Conservation (phyloP, 1,140 invertebrate species). For the Eupeodes corollae region DNA sequence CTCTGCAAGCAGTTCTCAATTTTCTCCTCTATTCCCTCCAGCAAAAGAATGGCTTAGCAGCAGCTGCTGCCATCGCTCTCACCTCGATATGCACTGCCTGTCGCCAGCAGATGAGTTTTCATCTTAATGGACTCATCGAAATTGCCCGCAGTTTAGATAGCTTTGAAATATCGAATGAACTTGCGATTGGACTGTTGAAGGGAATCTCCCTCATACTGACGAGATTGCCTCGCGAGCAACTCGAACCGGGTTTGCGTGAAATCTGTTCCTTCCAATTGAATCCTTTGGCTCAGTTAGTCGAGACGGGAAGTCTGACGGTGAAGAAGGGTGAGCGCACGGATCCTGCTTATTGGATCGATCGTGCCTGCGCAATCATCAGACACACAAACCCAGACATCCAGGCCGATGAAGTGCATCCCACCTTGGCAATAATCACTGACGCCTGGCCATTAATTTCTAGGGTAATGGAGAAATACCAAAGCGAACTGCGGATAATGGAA, state of each 20-base stretch:
- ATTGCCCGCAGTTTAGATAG: constrained; percentile 68
- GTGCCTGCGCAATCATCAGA: constrained; percentile 80
- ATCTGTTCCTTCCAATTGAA: constrained; percentile 66
- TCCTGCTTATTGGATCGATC: constrained; percentile 87
- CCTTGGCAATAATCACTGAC: constrained; percentile 66
- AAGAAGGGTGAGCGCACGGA: constrained; percentile 48
- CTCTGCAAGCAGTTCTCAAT: constrained; percentile 69
- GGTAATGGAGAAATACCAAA: constrained; percentile 61
- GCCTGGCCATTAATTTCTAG: constrained; percentile 80
- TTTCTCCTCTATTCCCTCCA: constrained; percentile 64
- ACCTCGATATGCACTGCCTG: constrained; percentile 62
- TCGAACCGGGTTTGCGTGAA: constrained; percentile 62
- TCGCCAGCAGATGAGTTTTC: constrained; percentile 63
- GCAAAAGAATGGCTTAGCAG: constrained; percentile 57
- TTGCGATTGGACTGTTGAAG: constrained; percentile 72
- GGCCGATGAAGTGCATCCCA: constrained; percentile 60
- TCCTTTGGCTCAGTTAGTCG: constrained; percentile 48
- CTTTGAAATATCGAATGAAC: constrained; percentile 67
- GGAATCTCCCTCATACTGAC: constrained; percentile 58
- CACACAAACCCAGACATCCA: constrained; percentile 53
- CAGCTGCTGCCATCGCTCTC: constrained; percentile 60
- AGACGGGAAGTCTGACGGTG: constrained; percentile 19
- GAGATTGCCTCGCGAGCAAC: constrained; percentile 46
- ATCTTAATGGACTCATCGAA: constrained; percentile 70
- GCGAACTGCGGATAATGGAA: constrained; percentile 82